Evolutionary conservation across 2,888 invertebrate genomes (phyloP).

Genomic region (Noctua fimbriata): DNA sequence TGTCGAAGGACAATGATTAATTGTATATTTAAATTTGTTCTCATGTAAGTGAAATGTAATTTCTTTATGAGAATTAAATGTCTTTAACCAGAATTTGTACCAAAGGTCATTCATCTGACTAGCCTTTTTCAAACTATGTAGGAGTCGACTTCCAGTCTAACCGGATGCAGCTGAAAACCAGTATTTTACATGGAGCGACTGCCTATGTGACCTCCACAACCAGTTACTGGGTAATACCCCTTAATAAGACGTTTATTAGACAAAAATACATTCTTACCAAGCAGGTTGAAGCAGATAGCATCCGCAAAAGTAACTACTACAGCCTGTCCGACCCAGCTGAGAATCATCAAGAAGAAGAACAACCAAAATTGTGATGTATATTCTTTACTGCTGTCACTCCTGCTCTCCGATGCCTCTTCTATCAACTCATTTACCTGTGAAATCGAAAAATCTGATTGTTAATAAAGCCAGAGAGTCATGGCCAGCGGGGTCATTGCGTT

Average conservation of each 20-base stretch:
- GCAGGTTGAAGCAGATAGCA: constrained; percentile 96
- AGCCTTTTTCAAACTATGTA: too few relatives aligned
- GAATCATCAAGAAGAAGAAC: constrained; percentile 93
- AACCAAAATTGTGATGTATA: constrained; percentile 93
- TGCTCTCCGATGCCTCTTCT: constrained; percentile 78
- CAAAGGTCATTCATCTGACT: too few relatives aligned
- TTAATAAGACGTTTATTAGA: neutral
- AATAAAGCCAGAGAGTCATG: neutral
- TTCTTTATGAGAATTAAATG: too few relatives aligned
- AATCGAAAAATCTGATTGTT: neutral
- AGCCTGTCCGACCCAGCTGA: constrained; percentile 96
- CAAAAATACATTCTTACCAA: constrained; percentile 89
- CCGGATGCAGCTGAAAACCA: too few relatives aligned
- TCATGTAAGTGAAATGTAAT: too few relatives aligned
- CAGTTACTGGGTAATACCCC: neutral
- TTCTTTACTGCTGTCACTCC: constrained; percentile 79
- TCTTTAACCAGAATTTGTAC: too few relatives aligned
- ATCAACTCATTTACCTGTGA: constrained; percentile 88
- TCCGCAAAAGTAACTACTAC: constrained; percentile 97
- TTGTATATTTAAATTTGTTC: too few relatives aligned
- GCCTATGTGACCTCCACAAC: neutral
- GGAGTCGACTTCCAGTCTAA: too few relatives aligned
- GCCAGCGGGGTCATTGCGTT: neutral
- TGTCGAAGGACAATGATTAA: too few relatives aligned
- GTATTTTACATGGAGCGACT: neutral